These are phyloP conservation scores for Entelurus aequoreus DNA, from an alignment of 2,113 vertebrate genomes.

Conservation along the genomic window DNA sequence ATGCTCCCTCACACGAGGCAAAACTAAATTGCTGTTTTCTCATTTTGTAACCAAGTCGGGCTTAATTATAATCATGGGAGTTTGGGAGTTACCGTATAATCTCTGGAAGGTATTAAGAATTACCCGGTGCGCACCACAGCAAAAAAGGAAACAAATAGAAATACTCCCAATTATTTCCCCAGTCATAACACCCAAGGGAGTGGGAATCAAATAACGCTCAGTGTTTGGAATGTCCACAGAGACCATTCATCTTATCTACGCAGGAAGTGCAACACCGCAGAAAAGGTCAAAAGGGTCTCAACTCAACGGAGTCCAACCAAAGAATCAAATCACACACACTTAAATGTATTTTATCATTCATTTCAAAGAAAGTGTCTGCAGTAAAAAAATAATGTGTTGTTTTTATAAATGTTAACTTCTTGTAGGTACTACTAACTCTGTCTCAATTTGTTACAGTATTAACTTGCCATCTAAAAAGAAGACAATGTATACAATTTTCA, in stretches of 20 bases:
- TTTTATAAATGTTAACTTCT: too few species aligned
- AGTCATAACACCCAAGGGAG: conserved; percentile 63
- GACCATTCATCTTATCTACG: conserved; percentile 61
- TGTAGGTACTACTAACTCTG: too few species aligned
- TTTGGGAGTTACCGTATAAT: conserved; percentile 73
- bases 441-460: too few species aligned
- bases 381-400: too few species aligned
- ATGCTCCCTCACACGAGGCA: conserved; percentile 68
- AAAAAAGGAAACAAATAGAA: conserved; percentile 64
- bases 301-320: conserved; percentile 9
- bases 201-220: conserved; percentile 62
- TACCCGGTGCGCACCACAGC: conserved; percentile 65
- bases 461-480: too few species aligned
- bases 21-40: conserved; percentile 70
- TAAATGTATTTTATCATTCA: background rate
- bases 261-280: conserved; percentile 36
- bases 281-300: conserved; percentile 53
- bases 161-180: conserved; percentile 68
- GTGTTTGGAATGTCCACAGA: conserved; percentile 56
- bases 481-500: too few species aligned
- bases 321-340: background rate
- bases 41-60: conserved; percentile 71
- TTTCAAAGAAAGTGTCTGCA: background rate
- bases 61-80: conserved; percentile 74
- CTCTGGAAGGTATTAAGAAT: conserved; percentile 72